phyloP scores from a whole-genome alignment of 1,140 invertebrate genomes.

The Holcopasites calliopsidis region DNA sequence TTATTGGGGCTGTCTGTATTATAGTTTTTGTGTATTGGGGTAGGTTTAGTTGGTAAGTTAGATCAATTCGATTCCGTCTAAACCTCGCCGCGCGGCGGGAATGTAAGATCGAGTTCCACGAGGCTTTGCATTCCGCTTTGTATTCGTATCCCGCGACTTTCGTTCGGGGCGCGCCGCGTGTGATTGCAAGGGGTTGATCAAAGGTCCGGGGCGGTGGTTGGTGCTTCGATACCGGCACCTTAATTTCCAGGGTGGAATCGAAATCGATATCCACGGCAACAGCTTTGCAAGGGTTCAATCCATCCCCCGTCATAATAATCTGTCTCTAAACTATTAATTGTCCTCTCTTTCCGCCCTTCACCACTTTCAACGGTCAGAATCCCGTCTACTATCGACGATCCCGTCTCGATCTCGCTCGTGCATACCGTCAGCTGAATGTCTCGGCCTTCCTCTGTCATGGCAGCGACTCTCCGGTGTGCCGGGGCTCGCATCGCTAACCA shows the following conservation, averaged over 20 bases:
- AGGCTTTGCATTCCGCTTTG: background rate
- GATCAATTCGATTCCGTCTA: too few species aligned
- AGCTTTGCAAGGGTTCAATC: background rate
- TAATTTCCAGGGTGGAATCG: background rate
- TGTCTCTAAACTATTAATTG: too few species aligned
- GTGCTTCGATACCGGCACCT: background rate
- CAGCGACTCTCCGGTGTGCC: constrained; percentile 55
- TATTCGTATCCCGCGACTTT: background rate
- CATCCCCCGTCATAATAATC: too few species aligned
- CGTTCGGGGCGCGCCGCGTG: too few species aligned
- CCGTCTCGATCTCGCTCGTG: background rate
- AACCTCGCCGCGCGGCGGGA: too few species aligned
- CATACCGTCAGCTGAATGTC: constrained; percentile 27
- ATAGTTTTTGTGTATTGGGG: too few species aligned
- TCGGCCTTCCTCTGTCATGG: constrained; percentile 64
- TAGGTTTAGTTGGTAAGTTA: too few species aligned
- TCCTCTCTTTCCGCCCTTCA: too few species aligned
- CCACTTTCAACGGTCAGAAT: background rate
- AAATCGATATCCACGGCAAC: too few species aligned
- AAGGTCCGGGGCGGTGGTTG: background rate
- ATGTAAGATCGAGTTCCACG: too few species aligned
- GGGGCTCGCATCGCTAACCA: constrained; percentile 44
- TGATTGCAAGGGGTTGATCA: background rate
- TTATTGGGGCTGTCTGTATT: too few species aligned
- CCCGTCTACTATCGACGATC: background rate